Base-by-base conservation (phyloP, 2,113 vertebrate species). In the Pelmatolapia mariae region DNA sequence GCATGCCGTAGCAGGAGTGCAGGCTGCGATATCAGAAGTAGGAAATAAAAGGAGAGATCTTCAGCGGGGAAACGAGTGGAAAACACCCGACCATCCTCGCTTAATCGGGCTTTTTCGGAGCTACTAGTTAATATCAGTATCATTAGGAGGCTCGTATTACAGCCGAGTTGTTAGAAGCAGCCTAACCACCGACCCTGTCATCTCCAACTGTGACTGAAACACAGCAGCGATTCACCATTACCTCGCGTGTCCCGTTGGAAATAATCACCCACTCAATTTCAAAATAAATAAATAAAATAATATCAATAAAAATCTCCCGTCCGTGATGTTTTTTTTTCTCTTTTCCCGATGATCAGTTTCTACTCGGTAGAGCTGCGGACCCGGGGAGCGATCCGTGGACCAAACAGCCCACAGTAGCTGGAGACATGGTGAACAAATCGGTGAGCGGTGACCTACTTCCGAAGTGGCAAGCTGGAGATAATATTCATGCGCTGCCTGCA, bases 381-480 rank as follows among this genome's bases (percentile, higher is more conserved):
- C 82, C 26, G 86, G 24, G 73, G 71, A 63, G 84, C 66, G 88
- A 89, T 92, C 87, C 80, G 85, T 87, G 92, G 91, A 90, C 63
- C 92, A 5, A 91, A 10, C 84, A 90, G 93, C 90, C 88, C 80
- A 26, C 87, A 73, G 93, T 53, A 91, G 91, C 95, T 50, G 92
- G 89, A 95, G 94, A 95, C 94, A 91, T 86, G 93, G 86, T 89
- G 92, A 94, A 92, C 92, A 92, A 89, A 93, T 90, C 94, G 92
- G 93, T 83, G 91, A 94, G 92, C 94, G 93, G 92, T 96, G 95
- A 96, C 95, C 95, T 96, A 96, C 95, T 96, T 96, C 95, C 94
- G 94, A 95, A 95, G 94, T 90, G 92, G 92, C 94, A 93, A 63
- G 93, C 91, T 89, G 93, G 94, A 94, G 94, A 95, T 94, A 89